phyloP scores from a whole-genome alignment of 1,140 invertebrate species.

The Nasonia vitripennis region DNA sequence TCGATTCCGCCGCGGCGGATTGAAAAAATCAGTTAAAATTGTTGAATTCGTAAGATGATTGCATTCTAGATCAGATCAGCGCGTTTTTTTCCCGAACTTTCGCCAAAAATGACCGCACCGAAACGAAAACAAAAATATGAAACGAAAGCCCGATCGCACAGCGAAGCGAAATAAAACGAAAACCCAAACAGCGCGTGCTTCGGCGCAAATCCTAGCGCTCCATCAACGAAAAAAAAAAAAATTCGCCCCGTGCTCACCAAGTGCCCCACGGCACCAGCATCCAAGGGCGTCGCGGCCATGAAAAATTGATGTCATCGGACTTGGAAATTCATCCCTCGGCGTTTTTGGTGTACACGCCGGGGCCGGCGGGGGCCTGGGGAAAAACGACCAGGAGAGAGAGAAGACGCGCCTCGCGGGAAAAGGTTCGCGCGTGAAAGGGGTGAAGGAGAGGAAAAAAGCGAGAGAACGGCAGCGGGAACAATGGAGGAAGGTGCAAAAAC shows the following conservation, averaged over 20 bases:
- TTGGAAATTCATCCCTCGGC: slow-evolving; percentile 56
- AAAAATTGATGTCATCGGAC: slow-evolving; percentile 59
- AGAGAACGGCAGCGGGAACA: background rate
- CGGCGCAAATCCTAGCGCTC: background rate
- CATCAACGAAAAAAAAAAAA: background rate
- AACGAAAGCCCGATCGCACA: too few relatives aligned
- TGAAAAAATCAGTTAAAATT: too few relatives aligned
- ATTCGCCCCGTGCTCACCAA: background rate
- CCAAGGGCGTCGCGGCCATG: slow-evolving; percentile 42
- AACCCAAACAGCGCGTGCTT: too few relatives aligned
- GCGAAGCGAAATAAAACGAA: too few relatives aligned
- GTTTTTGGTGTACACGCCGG: background rate
- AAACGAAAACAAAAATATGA: too few relatives aligned
- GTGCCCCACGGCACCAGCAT: background rate
- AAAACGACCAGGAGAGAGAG: background rate
- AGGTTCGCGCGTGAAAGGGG: background rate
- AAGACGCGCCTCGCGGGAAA: background rate
- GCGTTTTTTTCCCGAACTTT: too few relatives aligned
- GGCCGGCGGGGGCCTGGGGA: background rate
- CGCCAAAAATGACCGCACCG: too few relatives aligned
- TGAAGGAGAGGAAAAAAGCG: background rate
- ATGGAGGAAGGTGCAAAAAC: slow-evolving; percentile 24
- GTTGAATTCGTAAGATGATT: too few relatives aligned
- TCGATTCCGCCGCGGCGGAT: too few relatives aligned
- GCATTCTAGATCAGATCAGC: too few relatives aligned